Base-by-base conservation (phyloP, 2,113 vertebrate genomes). In the Lucifuga dentata region DNA sequence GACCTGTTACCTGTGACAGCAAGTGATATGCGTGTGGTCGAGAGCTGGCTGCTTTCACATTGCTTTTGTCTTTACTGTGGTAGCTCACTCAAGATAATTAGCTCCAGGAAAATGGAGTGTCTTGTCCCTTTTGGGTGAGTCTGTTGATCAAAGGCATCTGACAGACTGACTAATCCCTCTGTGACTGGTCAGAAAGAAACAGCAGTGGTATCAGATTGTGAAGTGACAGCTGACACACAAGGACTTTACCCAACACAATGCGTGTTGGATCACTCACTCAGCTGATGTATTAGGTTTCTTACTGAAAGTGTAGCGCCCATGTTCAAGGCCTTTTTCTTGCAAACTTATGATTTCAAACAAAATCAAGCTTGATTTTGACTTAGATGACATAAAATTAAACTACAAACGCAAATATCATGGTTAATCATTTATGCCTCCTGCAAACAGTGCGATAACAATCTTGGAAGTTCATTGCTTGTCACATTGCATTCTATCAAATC, bases 91-190 rank as follows among this genome's bases (percentile, higher is more conserved):
- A 51, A 75, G 72, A 77, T 82, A 84, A 86, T 86, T 78, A 76
- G 55, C 63, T 64, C 33, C 4, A 33, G 68, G 74, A 52, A 65
- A 80, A 78, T 46, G 48, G 41, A 74, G 66, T 63, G 73, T 76
- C 76, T 76, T 75, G 80, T 79, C 43, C 41, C 52, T 64, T 68
- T 77, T 55, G 63, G 58, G 62, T 44, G 46, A 68, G 64, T 77
- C 84, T 73, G 71, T 62, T 83, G 83, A 89, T 86, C 79, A 89
- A 83, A 84, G 71, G 52, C 69, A 17, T 84, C 55, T 79, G 74
- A 73, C 33, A 4, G 80, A 45, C 62, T 68, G 20, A 11, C 76
- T 84, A 77, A 84, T 78, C 83, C 55, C 40, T 29, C 24, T 51
- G 36, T 29, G 62, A 72, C 66, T n/a, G 26, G 32, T 36, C 36